Evolutionary conservation across 2,797 vertebrate species (phyloP).

Genomic region (Loris lydekkerianus): DNA sequence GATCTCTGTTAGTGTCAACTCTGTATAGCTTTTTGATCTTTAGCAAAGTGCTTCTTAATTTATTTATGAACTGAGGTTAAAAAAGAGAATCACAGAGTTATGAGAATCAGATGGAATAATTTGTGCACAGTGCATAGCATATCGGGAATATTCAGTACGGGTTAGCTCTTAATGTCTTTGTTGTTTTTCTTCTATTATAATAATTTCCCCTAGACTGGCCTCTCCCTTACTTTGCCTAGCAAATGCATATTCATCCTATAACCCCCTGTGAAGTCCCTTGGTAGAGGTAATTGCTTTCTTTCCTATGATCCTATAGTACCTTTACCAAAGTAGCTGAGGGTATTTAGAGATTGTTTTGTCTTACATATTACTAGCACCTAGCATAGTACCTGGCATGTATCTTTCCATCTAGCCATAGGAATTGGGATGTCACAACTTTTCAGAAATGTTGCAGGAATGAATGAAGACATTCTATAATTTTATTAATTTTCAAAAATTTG

Average conservation of each 20-base stretch:
- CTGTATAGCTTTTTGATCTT: background rate
- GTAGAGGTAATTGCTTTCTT: background rate
- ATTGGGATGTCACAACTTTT: background rate
- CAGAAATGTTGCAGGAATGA: conserved; percentile 50
- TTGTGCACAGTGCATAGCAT: background rate
- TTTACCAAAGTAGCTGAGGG: conserved; percentile 2
- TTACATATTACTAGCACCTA: background rate
- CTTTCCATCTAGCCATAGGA: background rate
- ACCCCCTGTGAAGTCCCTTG: background rate
- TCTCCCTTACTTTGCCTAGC: background rate
- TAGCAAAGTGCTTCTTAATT: conserved; percentile 43
- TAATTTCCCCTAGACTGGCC: background rate
- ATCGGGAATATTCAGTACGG: background rate
- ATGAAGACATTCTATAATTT: conserved; percentile 21
- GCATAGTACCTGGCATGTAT: background rate
- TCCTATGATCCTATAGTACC: background rate
- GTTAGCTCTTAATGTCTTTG: conserved; percentile 5
- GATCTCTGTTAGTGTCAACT: background rate
- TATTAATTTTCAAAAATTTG: conserved; percentile 37
- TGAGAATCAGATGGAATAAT: conserved; percentile 43
- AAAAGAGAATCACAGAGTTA: conserved; percentile 42
- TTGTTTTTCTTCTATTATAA: conserved; percentile 40
- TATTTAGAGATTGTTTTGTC: conserved; percentile 32
- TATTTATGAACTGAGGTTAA: background rate
- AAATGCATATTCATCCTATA: background rate